Conservation (phyloP, 2,113 vertebrate genomes). For the Muscicapa adusta region DNA sequence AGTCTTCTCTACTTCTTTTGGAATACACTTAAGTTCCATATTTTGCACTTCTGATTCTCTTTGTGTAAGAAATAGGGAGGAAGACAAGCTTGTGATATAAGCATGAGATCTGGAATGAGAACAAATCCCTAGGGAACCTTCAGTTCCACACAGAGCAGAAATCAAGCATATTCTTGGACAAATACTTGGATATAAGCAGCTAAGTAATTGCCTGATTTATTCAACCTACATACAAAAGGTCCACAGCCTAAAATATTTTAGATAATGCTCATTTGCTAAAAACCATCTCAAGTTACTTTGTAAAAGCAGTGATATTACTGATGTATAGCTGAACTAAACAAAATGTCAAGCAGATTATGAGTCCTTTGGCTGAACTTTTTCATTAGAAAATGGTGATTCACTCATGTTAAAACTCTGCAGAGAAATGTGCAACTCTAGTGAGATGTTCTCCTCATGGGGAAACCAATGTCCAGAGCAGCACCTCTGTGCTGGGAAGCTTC, state of each 20-base stretch:
- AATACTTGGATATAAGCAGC: neutral
- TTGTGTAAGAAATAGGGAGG: neutral
- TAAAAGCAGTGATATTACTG: neutral
- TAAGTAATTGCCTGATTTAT: neutral
- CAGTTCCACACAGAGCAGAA: neutral
- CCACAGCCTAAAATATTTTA: neutral
- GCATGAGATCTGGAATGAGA: neutral
- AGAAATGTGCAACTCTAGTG: neutral
- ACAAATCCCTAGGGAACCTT: neutral
- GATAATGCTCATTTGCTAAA: neutral
- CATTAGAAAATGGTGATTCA: neutral
- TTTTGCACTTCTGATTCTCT: neutral
- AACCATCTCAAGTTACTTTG: neutral
- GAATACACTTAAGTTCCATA: neutral
- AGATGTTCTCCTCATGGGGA: neutral
- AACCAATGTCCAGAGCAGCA: neutral
- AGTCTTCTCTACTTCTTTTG: neutral
- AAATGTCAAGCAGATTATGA: neutral
- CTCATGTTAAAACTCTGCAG: neutral
- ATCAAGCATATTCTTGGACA: neutral
- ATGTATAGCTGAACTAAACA: neutral
- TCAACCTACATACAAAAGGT: neutral
- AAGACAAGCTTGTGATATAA: neutral
- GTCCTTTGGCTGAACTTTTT: neutral
- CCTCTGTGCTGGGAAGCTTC: neutral